Percentiles rank a stretch among this genome's conserved stretches.
These are phyloP conservation scores for Drosophila repletoides DNA, from an alignment of 1,140 invertebrate species.

Conservation along the genomic window DNA sequence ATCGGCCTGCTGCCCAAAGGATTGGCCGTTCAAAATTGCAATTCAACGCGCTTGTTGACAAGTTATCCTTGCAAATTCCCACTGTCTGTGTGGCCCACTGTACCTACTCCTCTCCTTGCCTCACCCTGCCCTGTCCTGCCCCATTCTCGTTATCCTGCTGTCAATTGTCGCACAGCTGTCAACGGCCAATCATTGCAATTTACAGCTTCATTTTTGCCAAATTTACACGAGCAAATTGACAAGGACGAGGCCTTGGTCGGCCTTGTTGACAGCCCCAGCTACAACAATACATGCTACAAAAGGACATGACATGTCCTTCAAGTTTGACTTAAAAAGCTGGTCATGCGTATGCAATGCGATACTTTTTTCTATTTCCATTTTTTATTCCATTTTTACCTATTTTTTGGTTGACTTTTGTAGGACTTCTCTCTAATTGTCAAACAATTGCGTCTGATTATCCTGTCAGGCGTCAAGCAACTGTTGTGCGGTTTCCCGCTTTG, in stretches of 20 bases:
- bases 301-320: constrained; percentile 61
- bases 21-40: constrained; percentile 66
- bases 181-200: constrained; percentile 75
- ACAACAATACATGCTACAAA: constrained; percentile 30
- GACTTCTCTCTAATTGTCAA: constrained; percentile 73
- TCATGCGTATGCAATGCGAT: constrained; percentile 72
- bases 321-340: constrained; percentile 63
- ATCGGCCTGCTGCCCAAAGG: constrained; percentile 44
- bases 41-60: constrained; percentile 74
- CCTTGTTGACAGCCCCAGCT: constrained; percentile 57
- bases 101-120: constrained; percentile 24
- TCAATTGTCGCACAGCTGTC: constrained; percentile 69
- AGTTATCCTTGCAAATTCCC: constrained; percentile 18
- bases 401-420: constrained; percentile 59
- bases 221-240: constrained; percentile 56
- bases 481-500: constrained; percentile 67
- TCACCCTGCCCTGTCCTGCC: not conserved
- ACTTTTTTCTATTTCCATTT: constrained; percentile 38
- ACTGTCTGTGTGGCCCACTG: constrained; percentile 47
- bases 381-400: constrained; percentile 48
- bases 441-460: constrained; percentile 78
- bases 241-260: constrained; percentile 12
- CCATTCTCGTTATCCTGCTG: constrained; percentile 38
- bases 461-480: constrained; percentile 58
- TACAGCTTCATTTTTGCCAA: constrained; percentile 78